Percentiles rank a stretch among this genome's conserved stretches.
These are phyloP conservation scores for Hylaeus anthracinus DNA, from an alignment of 1,140 invertebrate species.

Conservation along the genomic window DNA sequence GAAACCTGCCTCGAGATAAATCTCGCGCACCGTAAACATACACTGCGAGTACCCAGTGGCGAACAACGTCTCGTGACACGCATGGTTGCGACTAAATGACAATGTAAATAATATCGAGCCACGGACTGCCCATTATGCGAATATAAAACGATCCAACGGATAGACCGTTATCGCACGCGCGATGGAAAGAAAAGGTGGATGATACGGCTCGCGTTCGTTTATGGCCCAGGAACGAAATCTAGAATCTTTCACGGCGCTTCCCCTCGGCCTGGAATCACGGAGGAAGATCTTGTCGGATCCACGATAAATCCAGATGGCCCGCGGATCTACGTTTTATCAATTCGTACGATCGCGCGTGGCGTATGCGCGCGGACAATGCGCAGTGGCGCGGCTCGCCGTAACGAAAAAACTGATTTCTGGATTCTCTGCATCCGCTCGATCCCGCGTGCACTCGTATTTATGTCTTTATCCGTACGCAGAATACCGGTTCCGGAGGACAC, in stretches of 20 bases:
- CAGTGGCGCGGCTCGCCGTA: constrained; percentile 22
- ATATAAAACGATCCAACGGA: neutral
- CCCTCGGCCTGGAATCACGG: constrained; percentile 20
- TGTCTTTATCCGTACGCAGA: constrained; percentile 49
- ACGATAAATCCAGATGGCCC: constrained; percentile 48
- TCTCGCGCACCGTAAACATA: constrained; percentile 29
- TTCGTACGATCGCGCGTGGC: constrained; percentile 42
- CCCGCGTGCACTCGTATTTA: constrained; percentile 40
- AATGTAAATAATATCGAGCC: constrained; percentile 48
- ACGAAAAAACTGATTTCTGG: constrained; percentile 56
- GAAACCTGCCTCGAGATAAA: constrained; percentile 21
- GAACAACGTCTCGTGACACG: constrained; percentile 36
- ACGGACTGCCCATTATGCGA: constrained; percentile 43
- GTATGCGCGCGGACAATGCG: neutral
- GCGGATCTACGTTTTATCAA: constrained; percentile 53
- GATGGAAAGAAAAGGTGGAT: constrained; percentile 19
- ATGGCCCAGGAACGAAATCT: constrained; percentile 12
- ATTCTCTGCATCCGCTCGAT: neutral
- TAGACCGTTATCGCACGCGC: constrained; percentile 40
- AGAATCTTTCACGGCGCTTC: neutral
- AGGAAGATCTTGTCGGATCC: constrained; percentile 30
- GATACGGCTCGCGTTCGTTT: constrained; percentile 53
- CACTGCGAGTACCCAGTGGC: neutral
- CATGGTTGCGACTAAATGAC: constrained; percentile 29
- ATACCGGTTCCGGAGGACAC: constrained; percentile 38